Conservation (phyloP, 2,797 vertebrate genomes). For the Cryptoblepharus egeriae region DNA sequence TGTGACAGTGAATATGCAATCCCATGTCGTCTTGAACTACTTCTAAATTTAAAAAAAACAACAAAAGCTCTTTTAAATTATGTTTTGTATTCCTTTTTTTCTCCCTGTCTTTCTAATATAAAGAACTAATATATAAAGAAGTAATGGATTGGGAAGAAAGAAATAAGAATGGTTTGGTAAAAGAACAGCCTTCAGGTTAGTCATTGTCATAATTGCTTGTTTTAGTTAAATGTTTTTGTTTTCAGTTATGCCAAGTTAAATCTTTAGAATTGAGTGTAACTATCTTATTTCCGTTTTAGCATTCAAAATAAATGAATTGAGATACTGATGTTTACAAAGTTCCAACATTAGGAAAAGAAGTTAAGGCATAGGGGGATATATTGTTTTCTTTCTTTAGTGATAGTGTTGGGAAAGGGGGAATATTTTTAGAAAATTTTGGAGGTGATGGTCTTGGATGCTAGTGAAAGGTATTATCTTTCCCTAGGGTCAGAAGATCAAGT, state of each 20-base stretch:
- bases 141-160: conserved; percentile 98
- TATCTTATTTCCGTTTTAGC: background rate
- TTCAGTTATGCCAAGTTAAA: background rate
- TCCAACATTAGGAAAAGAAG: background rate
- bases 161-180: conserved; percentile 94
- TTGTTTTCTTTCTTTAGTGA: background rate
- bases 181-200: conserved; percentile 94
- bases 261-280: background rate
- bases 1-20: background rate
- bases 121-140: conserved; percentile 98
- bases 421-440: background rate
- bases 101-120: conserved; percentile 64
- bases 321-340: background rate
- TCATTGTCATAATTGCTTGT: conserved; percentile 70
- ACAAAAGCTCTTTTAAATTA: background rate
- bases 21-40: accelerated
- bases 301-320: background rate
- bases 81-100: background rate
- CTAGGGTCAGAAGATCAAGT: background rate
- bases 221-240: too few species aligned
- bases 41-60: background rate
- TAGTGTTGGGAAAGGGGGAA: too few species aligned
- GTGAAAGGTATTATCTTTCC: background rate
- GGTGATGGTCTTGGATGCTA: background rate
- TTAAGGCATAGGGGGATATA: too few species aligned